Evolutionary conservation across 2,113 vertebrate species (phyloP), one percentile per base, ranked within the genome.

Genomic region (Thalassarche chlororhynchos): DNA sequence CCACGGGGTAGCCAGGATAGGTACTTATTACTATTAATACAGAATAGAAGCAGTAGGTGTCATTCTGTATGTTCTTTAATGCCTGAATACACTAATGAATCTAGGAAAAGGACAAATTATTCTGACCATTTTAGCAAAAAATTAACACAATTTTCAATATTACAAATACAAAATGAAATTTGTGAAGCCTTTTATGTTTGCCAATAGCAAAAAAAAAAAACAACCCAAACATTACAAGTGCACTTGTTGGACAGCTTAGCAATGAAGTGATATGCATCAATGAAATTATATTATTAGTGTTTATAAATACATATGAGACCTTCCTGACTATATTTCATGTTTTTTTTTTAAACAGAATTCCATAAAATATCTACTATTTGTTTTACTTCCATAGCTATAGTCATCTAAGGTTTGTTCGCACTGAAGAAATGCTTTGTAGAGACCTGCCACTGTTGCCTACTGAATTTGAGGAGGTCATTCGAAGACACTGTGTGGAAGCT

Each of bases 401-500:
- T 61, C 95, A 98, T 4, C 84, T 99, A 42, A 98, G 99, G 49
- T 99, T 99, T 98, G 98, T 99, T 42, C 97, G 95, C 81, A 96
- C 97, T 19, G 96, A 97, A 19, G 98, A 99, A 60, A 42, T 99
- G 17, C 97, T 98, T 28, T 91, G 78, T 3, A 96, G 97, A 11
- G 88, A 81, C 9, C 96, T 99, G 92, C 99, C 99, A 0, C 96
- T 99, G 77, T 96, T 98, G 55, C 99, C 99, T 4, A 29, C 84
- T 0, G 98, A 99, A 46, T 99, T 99, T 69, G 85, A 97, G 89
- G 92, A 91, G 10, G 40, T 99, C 66, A 46, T 99, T 52, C 97
- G 24, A 55, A 98, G 47, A 38, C 99, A 99, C 94, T 99, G 99
- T 68, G 51, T 66, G 90, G 96, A 98, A 61, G 97, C 99, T 9